phyloP scores from a whole-genome alignment of 2,888 invertebrate species.

The Lathronympha strigana region DNA sequence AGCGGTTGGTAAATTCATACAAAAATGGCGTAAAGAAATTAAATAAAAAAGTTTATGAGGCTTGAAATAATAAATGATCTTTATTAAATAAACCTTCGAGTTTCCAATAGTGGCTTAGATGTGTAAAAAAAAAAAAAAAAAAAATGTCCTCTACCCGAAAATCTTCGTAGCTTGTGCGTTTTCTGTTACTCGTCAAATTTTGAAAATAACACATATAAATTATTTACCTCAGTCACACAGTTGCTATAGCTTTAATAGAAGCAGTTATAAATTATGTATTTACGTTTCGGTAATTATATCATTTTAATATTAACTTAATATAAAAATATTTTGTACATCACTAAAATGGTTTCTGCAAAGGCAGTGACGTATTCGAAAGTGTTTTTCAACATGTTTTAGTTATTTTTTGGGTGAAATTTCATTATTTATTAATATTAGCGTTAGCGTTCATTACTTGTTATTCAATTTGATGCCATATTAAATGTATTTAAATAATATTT shows the following conservation, averaged over 20 bases:
- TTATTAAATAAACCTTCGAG: too few relatives aligned
- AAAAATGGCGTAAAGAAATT: background rate
- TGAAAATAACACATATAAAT: background rate
- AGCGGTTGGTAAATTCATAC: background rate
- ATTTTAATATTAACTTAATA: constrained; percentile 25
- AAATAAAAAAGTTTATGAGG: background rate
- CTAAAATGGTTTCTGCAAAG: constrained; percentile 27
- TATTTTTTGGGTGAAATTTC: background rate
- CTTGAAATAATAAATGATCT: background rate
- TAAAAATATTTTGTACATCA: constrained; percentile 32
- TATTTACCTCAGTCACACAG: background rate
- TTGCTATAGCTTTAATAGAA: background rate
- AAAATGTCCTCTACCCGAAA: background rate
- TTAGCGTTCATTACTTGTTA: too few relatives aligned
- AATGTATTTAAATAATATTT: background rate
- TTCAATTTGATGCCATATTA: too few relatives aligned
- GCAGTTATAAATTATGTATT: constrained; percentile 5
- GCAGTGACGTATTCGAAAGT: constrained; percentile 1
- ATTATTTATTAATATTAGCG: too few relatives aligned
- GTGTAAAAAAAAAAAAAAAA: too few relatives aligned
- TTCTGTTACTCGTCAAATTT: background rate
- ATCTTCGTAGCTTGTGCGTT: background rate
- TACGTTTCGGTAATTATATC: constrained; percentile 10
- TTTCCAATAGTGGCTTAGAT: too few relatives aligned
- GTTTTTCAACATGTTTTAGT: background rate